Conservation (phyloP, 2,797 vertebrate species). For the Apogon talboti region DNA sequence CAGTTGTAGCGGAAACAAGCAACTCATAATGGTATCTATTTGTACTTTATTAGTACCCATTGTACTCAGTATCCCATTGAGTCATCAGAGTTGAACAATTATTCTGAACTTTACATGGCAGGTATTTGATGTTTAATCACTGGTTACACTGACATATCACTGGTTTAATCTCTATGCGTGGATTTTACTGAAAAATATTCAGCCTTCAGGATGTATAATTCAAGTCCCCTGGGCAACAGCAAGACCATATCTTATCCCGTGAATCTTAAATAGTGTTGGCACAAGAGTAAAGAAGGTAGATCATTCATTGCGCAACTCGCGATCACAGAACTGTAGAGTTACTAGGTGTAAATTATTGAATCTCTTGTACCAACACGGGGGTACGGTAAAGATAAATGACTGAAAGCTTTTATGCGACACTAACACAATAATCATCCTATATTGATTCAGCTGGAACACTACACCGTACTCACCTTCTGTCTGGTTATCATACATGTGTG, state of each 20-base stretch:
- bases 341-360: neutral
- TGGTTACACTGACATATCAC: neutral
- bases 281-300: neutral
- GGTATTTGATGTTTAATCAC: neutral
- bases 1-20: neutral
- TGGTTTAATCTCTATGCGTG: neutral
- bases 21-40: neutral
- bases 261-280: neutral
- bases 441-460: constrained; percentile 9
- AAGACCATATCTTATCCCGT: neutral
- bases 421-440: constrained; percentile 29
- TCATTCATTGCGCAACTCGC: neutral
- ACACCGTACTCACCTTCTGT: constrained; percentile 17
- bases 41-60: neutral
- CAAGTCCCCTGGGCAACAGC: constrained; percentile 4
- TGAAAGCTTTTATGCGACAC: constrained; percentile 27
- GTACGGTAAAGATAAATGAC: constrained; percentile 28
- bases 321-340: constrained; percentile 8
- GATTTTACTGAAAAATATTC: neutral
- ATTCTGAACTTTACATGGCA: neutral
- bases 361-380: constrained; percentile 21
- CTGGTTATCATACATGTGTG: neutral
- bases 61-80: neutral
- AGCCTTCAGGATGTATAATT: neutral
- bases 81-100: neutral